These are phyloP conservation scores for Cladorhizidae sp. DNA, from an alignment of 37 sponge, comb jelly and placozoan species.

Conservation along the genomic window DNA sequence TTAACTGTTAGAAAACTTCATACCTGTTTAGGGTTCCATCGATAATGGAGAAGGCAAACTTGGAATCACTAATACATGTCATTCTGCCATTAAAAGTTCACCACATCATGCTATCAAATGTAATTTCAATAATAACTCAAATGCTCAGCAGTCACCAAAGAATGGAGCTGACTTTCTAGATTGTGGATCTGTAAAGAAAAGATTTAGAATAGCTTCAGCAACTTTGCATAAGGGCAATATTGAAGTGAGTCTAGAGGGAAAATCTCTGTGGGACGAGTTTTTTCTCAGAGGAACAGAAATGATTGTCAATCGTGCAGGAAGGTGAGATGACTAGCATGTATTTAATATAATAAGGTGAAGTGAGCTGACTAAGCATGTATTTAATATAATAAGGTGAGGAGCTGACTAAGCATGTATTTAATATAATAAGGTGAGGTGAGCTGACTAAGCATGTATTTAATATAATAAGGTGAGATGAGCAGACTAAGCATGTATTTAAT, in stretches of 20 bases:
- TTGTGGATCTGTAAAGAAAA: constrained; percentile 5
- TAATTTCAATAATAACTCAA: neutral
- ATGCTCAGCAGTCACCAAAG: neutral
- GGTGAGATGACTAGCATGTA: too few species aligned
- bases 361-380: neutral
- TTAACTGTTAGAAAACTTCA: neutral
- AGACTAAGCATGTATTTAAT: neutral
- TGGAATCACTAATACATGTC: neutral
- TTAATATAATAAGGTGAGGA: neutral
- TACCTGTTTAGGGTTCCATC: neutral
- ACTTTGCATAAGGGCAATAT: constrained; percentile 15
- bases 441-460: neutral
- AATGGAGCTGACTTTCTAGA: neutral
- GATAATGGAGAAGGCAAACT: neutral
- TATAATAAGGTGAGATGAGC: neutral
- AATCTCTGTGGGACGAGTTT: constrained; percentile 84
- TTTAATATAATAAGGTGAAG: neutral
- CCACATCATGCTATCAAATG: neutral
- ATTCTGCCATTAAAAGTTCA: neutral
- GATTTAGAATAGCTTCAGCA: neutral
- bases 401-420: neutral
- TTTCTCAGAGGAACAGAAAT: constrained; percentile 87
- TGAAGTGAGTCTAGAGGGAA: constrained; percentile 76
- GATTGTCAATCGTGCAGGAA: constrained; percentile 88
- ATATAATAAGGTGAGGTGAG: neutral